Base-by-base conservation (phyloP, 1,140 invertebrate species). In the Saxidomus purpurata region DNA sequence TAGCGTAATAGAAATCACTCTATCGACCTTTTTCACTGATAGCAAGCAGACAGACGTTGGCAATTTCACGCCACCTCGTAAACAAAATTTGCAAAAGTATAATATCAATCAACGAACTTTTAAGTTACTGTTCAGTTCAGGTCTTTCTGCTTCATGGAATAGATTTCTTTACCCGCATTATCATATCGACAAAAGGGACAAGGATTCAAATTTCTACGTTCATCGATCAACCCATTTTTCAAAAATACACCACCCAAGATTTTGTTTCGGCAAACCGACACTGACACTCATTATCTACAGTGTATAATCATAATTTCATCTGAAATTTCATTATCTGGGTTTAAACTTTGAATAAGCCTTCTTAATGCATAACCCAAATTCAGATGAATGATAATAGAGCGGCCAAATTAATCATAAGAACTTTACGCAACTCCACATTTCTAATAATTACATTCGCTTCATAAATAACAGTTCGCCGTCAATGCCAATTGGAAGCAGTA, bases 351-450 rank as follows among this genome's bases (percentile, higher is more conserved):
- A 79, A 79, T 52, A 34, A 55, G 49, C 31, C 76, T 79, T 79
- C 76, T 55, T 55, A 59, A 11, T 13, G 8, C 47, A 36, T 34
- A 55, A 28, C 49, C 47, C 25, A 76, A 49, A 76, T 8, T 31
- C 31, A 34, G 47, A 79, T 79, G 47, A 55, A 55, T 55, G 76
- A 79, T 79, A 79, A 79, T 9, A 55, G 22, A 4, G 15, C 47
- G 76, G 43, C 76, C 47, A 79, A 79, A 79, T 79, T 79, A 79
- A 79, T 79, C 76, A 79, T 55, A 49, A 49, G 31, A 79, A 79
- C 1, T 79, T 79, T 79, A 55, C 76, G 76, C 31, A 79, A 79
- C 47, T 79, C 22, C 55, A 15, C 34, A 4, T 8, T 38, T 34
- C 49, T 19, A 34, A 28, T 49, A 52, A 79, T 52, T 52, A 34